Evolutionary conservation across 1,140 invertebrate genomes (phyloP), one percentile per base, ranked within the genome.

Genomic region (Bombus consobrinus): DNA sequence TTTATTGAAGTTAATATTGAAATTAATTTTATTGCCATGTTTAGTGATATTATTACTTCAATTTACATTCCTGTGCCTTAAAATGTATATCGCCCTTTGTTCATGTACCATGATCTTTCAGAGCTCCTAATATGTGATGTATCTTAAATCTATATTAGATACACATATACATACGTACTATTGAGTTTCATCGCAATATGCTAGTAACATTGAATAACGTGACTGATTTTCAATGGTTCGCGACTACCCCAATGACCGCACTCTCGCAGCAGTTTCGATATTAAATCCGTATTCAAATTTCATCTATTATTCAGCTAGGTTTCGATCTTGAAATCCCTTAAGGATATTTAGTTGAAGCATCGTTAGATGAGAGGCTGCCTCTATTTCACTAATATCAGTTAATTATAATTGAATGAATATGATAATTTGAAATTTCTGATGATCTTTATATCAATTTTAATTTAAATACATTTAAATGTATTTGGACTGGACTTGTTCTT

Each of bases 201-300:
- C 75, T 37, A 64, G 57, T 47, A 37, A 34, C 22, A 62, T 18
- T 88, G 87, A 88, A 88, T 86, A 81, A 83, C 62, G 80, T 75
- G 87, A 87, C 87, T 88, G 72, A 88, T 88, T 88, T 88, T 88
- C 87, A 88, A 88, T 88, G 85, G 87, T 34, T 62, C 53, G 28
- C 32, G 62, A 57, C 83, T 59, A 62, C 32, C 18, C 75, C 80
- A 88, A 88, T 86, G 80, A 83, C 87, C 69, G 68, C 53, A 43
- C 71, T 41, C 79, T 75, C 74, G 77, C 47, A 80, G 39, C 37
- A 73, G 72, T 37, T 85, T 39, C 78, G 34, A 79, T 37, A 86
- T 88, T 88, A 86, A 86, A 71, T 37, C 66, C 34, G 64, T 72
- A 88, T 88, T 88, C 83, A 88, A 85, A 88, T 88, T 73, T 85